Base-by-base conservation (phyloP, 2,888 invertebrate genomes). In the Drepanosiphum platanoidis region DNA sequence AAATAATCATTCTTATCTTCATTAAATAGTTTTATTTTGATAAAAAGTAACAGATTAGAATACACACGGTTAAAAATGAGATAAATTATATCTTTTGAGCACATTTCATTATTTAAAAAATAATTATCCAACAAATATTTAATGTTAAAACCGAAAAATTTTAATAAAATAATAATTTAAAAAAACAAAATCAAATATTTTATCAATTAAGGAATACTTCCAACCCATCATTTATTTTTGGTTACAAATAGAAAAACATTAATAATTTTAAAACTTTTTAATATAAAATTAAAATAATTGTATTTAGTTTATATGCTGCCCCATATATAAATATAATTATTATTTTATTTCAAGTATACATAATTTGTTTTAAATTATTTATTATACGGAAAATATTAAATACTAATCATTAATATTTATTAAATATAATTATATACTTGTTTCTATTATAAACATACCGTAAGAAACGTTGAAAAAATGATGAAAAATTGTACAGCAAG, bases 111-210 rank as follows among this genome's bases (percentile, higher is more conserved):
- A 61, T 77, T 13, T n/a, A n/a, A 34, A 75, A 58, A 77, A 34
- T 46, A 46, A 46, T 18, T 46, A 27, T 61, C 32, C 52, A 32
- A 36, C 39, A 36, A 42, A 52, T n/a, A 27, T 22, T 58, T 15
- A 34, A 3, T 34, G 36, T 36, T 36, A 36, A 61, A 61, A 58
- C 36, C 15, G n/a, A 27, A 7, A 58, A 58, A 58, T 3, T 36
- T n/a, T 34, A 34, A 58, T 34, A 22, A 22, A n/a, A 74, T n/a
- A 71, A 71, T 34, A n/a, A 4, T 68, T 9, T 32, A 18, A 74
- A 74, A 74, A 72, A 70, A n/a, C n/a, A 27, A 22, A 42, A 71
- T 42, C 9, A 64, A 8, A 27, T 27, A 61, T 72, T n/a, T n/a
- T n/a, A n/a, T n/a, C n/a, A n/a, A n/a, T n/a, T n/a, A n/a, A n/a